Base-by-base conservation (phyloP, 2,113 vertebrate species). In the Cavia porcellus region DNA sequence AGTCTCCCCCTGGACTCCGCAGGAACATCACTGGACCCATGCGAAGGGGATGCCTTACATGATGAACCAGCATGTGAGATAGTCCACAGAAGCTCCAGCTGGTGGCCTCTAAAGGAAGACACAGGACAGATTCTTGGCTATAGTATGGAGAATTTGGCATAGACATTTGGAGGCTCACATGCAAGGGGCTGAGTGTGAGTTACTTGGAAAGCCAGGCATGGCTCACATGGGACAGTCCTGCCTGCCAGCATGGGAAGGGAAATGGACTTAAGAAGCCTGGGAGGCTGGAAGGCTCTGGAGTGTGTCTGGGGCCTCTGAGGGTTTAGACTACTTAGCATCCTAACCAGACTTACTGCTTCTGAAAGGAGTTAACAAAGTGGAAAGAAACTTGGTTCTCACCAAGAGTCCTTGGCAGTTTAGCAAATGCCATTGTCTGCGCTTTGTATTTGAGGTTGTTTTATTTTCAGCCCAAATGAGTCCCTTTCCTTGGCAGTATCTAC, bases 321-420 rank as follows among this genome's bases (percentile, higher is more conserved):
- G 30, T 38, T 8, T 12, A 32, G 35, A n/a, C 75, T 13, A 74
- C 92, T 86, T 52, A 86, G 85, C 74, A 28, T 89, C 83, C 66
- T 72, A 68, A 50, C 47, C 75, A n/a, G 30, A 79, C 61, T 94
- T 88, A 35, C 45, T 70, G 75, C 66, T 80, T 91, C 82, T 68
- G 70, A 95, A 97, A 93, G 83, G 90, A 95, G 86, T 97, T 95
- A 96, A 97, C 96, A 89, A 85, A 81, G 92, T 89, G 96, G 95
- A 97, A 97, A 96, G 86, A 96, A 94, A 96, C 38, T 62, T 92
- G 82, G 92, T 79, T 82, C 35, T 79, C 17, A 90, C 91, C 92
- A 86, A 97, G 89, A 96, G 89, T 80, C 90, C 66, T 81, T 35
- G 97, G 95, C 85, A 72, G 86, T 83, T 94, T 12, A 84, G 92